These are phyloP conservation scores for Crypturellus undulatus DNA, from an alignment of 2,113 vertebrate genomes.

Conservation along the genomic window DNA sequence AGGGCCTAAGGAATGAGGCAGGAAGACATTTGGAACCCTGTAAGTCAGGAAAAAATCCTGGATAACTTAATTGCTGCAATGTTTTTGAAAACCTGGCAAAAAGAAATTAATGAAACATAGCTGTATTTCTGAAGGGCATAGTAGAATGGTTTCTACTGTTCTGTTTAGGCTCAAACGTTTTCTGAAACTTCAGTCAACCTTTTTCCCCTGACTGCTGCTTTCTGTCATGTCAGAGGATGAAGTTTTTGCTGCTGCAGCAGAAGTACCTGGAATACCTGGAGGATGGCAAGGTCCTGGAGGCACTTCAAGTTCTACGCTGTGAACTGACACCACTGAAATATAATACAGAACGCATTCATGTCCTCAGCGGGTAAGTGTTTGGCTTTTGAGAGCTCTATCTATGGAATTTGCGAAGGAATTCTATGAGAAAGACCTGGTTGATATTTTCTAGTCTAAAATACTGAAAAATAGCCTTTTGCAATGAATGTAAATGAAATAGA, in stretches of 20 bases:
- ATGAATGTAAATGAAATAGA: too few species aligned
- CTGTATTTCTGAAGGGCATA: constrained; percentile 75
- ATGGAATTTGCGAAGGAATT: not conserved
- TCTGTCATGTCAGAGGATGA: constrained; percentile 92
- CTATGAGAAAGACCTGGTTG: not conserved
- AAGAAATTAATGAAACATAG: constrained; percentile 66
- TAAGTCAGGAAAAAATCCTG: not conserved
- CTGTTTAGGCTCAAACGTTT: constrained; percentile 84
- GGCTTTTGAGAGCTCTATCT: not conserved
- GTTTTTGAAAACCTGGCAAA: constrained; percentile 20
- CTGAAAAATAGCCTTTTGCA: not conserved
- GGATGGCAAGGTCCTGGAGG: constrained; percentile 96
- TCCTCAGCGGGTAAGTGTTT: constrained; percentile 91
- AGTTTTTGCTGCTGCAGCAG: constrained; percentile 98
- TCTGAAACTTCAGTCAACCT: constrained; percentile 84
- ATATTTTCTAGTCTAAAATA: not conserved
- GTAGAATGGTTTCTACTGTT: constrained; percentile 84
- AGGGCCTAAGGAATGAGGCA: not conserved
- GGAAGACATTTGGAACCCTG: not conserved
- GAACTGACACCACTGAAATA: constrained; percentile 96
- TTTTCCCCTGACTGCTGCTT: constrained; percentile 84
- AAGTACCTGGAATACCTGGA: constrained; percentile 98
- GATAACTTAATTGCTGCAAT: not conserved
- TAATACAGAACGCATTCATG: constrained; percentile 94
- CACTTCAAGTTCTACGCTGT: constrained; percentile 92